Evolutionary conservation across 2,888 invertebrate genomes (phyloP).

Genomic region (Dryadula phaetusa): DNA sequence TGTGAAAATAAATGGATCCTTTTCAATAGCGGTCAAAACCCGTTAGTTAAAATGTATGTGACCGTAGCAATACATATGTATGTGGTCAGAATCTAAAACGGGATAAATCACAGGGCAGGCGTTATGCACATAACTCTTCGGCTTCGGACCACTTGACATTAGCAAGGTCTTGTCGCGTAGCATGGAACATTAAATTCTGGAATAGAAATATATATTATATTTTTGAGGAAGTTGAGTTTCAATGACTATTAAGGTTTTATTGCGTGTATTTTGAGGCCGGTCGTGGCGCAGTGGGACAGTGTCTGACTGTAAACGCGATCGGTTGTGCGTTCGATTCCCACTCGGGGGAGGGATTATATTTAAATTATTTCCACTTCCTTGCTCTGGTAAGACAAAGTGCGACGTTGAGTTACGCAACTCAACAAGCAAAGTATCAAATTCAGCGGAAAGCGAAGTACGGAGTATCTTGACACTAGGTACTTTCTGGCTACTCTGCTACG

Average conservation of each 20-base stretch:
- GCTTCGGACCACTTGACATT: conserved; percentile 75
- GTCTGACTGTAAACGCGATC: no score
- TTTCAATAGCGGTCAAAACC: conserved; percentile 57
- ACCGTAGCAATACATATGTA: conserved; percentile 59
- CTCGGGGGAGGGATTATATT: no score
- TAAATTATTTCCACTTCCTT: no score
- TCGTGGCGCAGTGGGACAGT: no score
- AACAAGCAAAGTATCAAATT: no score
- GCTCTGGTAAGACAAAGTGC: no score
- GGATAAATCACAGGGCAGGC: conserved; percentile 76
- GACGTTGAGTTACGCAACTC: no score
- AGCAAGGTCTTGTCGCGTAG: conserved; percentile 65
- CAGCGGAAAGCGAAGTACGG: no score
- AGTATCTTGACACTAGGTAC: no score
- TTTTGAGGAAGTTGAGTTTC: not conserved
- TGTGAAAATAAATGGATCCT: conserved; percentile 52
- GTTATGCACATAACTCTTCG: conserved; percentile 77
- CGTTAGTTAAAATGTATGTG: conserved; percentile 64
- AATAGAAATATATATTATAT: conserved; percentile 23
- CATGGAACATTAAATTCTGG: conserved; percentile 30
- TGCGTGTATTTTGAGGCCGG: not conserved
- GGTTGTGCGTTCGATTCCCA: no score
- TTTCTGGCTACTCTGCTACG: no score
- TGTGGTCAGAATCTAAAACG: conserved; percentile 65
- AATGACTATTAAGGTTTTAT: conserved; percentile 3